phyloP scores from a whole-genome alignment of 2,888 invertebrate genomes.

The Crematogaster levior region DNA sequence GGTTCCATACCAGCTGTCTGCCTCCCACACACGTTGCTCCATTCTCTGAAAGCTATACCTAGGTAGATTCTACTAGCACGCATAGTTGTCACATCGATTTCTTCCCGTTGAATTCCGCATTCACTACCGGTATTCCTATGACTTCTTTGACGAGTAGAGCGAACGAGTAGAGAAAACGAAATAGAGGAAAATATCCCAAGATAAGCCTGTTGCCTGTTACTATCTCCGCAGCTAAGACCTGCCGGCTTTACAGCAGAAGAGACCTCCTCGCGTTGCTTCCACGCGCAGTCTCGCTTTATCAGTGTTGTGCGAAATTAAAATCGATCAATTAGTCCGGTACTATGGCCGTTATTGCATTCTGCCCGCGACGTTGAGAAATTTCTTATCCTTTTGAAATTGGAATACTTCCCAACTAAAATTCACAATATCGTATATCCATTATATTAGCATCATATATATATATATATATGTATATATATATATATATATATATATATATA shows the following conservation, averaged over 20 bases:
- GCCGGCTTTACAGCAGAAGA: conserved; percentile 6
- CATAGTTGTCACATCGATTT: conserved; percentile 53
- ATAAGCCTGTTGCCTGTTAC: conserved; percentile 59
- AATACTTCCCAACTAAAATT: conserved; percentile 32
- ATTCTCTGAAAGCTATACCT: conserved; percentile 20
- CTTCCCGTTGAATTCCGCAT: conserved; percentile 54
- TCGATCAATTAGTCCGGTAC: conserved; percentile 36
- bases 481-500: too few species aligned
- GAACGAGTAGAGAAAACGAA: conserved; percentile 53
- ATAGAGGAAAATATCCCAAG: conserved; percentile 62
- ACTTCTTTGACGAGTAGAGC: conserved; percentile 66
- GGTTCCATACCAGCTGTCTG: conserved; percentile 23
- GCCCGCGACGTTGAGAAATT: conserved; percentile 38
- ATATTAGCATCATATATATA: too few species aligned
- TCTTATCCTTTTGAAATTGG: conserved; percentile 17
- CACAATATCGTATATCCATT: background rate
- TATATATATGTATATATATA: too few species aligned
- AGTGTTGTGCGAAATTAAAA: conserved; percentile 40
- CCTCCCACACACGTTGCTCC: conserved; percentile 14
- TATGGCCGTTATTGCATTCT: conserved; percentile 32
- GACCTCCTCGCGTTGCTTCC: conserved; percentile 38
- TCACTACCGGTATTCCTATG: conserved; percentile 57
- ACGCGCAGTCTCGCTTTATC: conserved; percentile 43
- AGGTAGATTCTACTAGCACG: conserved; percentile 27
- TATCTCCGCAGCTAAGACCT: conserved; percentile 27